Conservation (phyloP, 2,113 vertebrate species). For the Carlito syrichta region DNA sequence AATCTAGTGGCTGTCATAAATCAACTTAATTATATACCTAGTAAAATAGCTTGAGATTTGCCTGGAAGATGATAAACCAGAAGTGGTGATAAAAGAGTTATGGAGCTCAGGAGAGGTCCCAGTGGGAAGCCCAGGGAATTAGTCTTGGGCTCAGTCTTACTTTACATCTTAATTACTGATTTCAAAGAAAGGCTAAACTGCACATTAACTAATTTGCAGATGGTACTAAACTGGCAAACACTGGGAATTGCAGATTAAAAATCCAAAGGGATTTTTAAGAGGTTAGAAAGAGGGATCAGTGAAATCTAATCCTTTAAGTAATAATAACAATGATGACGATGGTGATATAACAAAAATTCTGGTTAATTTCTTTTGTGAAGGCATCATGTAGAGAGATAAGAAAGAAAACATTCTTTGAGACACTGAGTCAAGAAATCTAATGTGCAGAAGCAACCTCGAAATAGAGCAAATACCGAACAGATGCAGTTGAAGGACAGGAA, state of each 20-base stretch:
- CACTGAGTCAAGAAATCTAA: background rate
- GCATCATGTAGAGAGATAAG: background rate
- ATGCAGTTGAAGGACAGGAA: background rate
- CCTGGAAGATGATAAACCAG: constrained; percentile 61
- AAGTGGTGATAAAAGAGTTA: constrained; percentile 66
- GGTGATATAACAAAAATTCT: background rate
- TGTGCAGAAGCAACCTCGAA: background rate
- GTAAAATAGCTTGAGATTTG: constrained; percentile 62
- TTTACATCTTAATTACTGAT: constrained; percentile 80
- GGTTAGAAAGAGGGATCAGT: constrained; percentile 29
- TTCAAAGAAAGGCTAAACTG: constrained; percentile 79
- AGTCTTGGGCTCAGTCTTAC: constrained; percentile 73
- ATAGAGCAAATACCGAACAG: background rate
- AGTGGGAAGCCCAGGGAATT: constrained; percentile 71
- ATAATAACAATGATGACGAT: background rate
- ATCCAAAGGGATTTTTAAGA: constrained; percentile 67
- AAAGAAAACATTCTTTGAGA: background rate
- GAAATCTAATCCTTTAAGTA: background rate
- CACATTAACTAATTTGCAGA: constrained; percentile 78
- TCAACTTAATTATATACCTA: constrained; percentile 65
- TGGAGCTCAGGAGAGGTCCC: constrained; percentile 66
- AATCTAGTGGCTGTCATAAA: constrained; percentile 47
- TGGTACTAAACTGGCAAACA: constrained; percentile 74
- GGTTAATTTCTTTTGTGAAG: background rate
- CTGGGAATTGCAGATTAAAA: constrained; percentile 72